These are phyloP conservation scores for Marisa cornuarietis DNA, from an alignment of 1,140 invertebrate species.

Conservation along the genomic window DNA sequence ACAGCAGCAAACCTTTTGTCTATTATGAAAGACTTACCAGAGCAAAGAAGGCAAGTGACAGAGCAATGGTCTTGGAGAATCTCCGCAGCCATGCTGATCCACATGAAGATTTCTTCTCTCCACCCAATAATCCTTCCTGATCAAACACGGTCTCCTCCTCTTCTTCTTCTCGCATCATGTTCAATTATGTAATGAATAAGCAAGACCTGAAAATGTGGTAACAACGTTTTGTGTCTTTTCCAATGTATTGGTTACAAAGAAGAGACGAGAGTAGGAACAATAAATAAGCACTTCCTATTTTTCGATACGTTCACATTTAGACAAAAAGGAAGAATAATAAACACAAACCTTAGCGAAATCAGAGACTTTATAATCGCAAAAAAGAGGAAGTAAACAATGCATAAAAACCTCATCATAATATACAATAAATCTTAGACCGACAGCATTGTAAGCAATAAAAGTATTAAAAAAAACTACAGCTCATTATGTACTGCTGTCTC, in stretches of 20 bases:
- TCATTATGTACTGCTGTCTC: too few species aligned
- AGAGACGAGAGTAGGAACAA: neutral
- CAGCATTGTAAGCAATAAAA: too few species aligned
- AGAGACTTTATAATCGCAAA: neutral
- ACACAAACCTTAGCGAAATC: neutral
- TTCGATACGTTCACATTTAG: neutral
- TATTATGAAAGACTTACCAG: slow-evolving; percentile 42
- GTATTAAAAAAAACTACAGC: too few species aligned
- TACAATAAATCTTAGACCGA: neutral
- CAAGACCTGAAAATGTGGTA: neutral
- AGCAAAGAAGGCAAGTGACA: slow-evolving; percentile 57
- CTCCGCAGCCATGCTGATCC: slow-evolving; percentile 40
- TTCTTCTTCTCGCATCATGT: slow-evolving; percentile 41
- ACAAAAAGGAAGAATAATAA: neutral
- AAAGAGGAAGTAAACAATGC: neutral
- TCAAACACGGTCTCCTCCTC: slow-evolving; percentile 53
- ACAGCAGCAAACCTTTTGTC: too few species aligned
- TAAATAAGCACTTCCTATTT: neutral
- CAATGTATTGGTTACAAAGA: too few species aligned
- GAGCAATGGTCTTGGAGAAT: slow-evolving; percentile 51
- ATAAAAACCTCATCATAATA: neutral
- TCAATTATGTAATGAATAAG: neutral
- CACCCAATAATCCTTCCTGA: slow-evolving; percentile 42
- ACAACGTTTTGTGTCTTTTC: too few species aligned
- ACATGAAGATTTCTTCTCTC: slow-evolving; percentile 17